Evolutionary conservation across 2,113 vertebrate genomes (phyloP).

Genomic region (Corvus hawaiiensis): DNA sequence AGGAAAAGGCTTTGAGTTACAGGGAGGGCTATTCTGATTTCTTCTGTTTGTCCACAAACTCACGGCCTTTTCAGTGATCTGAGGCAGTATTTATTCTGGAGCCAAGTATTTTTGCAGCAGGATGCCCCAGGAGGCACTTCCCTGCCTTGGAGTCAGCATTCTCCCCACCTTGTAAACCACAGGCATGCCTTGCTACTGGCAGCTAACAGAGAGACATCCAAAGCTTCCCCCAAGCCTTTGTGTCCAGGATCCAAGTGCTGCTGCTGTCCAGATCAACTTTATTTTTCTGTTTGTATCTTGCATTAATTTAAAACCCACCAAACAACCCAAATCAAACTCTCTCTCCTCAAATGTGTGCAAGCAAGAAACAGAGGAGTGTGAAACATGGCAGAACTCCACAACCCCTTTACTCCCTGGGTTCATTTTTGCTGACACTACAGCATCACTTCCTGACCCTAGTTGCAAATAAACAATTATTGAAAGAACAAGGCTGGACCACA

Average conservation of each 20-base stretch:
- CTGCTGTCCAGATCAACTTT: not conserved
- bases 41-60: not conserved
- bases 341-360: not conserved
- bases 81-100: not conserved
- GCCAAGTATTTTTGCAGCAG: not conserved
- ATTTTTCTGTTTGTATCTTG: not conserved
- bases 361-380: not conserved
- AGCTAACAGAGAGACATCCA: not conserved
- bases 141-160: not conserved
- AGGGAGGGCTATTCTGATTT: not conserved
- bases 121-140: not conserved
- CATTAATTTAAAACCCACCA: not conserved
- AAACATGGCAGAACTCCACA: not conserved
- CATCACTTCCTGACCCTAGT: not conserved
- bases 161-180: not conserved
- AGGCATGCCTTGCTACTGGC: not conserved
- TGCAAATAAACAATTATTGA: constrained; percentile 21
- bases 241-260: not conserved
- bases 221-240: not conserved
- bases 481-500: constrained; percentile 36
- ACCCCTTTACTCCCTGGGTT: not conserved
- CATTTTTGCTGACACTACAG: not conserved
- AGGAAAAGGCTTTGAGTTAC: not conserved
- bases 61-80: not conserved
- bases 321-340: not conserved